A percentile compares a stretch with the other conserved stretches of the same genome.
Evolutionary conservation across 1,140 invertebrate genomes (phyloP).

Genomic region (Macrobrachium nipponense): DNA sequence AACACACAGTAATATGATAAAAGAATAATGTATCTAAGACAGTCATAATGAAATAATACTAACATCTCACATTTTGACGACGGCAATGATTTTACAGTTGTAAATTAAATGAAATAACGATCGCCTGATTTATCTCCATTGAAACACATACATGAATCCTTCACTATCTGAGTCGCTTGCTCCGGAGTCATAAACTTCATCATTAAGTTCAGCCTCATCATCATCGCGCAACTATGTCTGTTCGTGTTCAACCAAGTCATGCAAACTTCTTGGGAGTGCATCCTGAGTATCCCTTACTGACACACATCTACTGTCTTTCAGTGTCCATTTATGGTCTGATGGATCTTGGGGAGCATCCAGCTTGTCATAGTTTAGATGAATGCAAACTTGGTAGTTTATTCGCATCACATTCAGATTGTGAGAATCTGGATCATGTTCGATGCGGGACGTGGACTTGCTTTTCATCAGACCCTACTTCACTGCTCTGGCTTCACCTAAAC

Average conservation of each 20-base stretch:
- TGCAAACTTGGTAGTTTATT: too few relatives aligned
- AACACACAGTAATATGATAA: too few relatives aligned
- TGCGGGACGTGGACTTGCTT: constrained; percentile 15
- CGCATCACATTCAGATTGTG: too few relatives aligned
- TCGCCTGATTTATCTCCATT: not conserved
- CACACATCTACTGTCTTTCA: too few relatives aligned
- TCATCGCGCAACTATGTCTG: not conserved
- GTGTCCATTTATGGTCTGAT: too few relatives aligned
- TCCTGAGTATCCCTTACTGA: constrained; percentile 21
- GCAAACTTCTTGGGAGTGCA: constrained; percentile 28
- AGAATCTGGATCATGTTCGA: constrained; percentile 3
- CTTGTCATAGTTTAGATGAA: too few relatives aligned
- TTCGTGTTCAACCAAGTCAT: constrained; percentile 10
- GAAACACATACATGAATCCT: not conserved
- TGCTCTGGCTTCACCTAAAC: not conserved
- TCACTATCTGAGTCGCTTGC: constrained; percentile 26
- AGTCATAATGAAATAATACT: too few relatives aligned
- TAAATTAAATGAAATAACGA: too few relatives aligned
- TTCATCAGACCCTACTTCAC: constrained; percentile 14
- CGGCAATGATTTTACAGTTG: too few relatives aligned
- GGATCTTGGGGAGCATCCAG: too few relatives aligned
- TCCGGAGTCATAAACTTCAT: constrained; percentile 14
- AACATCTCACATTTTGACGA: too few relatives aligned
- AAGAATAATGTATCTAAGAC: too few relatives aligned
- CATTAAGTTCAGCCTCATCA: not conserved